These are phyloP conservation scores for Euplexia lucipara DNA, from an alignment of 2,888 invertebrate species.

Conservation along the genomic window DNA sequence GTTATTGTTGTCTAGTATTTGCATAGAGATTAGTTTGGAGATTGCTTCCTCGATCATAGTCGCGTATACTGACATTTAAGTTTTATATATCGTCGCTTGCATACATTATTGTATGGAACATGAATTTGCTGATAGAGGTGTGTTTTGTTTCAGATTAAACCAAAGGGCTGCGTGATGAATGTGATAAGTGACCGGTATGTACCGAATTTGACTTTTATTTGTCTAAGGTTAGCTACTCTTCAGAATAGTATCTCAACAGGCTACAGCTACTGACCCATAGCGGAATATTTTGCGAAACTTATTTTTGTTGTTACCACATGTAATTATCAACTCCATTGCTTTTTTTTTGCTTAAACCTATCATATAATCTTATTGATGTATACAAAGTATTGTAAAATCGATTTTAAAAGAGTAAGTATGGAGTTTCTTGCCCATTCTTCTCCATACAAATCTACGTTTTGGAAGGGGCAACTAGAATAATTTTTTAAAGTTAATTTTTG, in stretches of 20 bases:
- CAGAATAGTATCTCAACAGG: not conserved
- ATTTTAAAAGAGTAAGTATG: too few species aligned
- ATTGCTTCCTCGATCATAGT: conserved; percentile 77
- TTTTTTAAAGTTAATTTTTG: too few species aligned
- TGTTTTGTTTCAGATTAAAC: conserved; percentile 56
- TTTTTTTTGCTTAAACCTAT: too few species aligned
- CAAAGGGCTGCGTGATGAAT: conserved; percentile 50
- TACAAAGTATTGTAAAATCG: too few species aligned
- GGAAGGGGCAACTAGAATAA: too few species aligned
- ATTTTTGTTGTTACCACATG: not conserved
- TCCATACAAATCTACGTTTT: too few species aligned
- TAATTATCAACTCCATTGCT: too few species aligned
- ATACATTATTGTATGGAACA: conserved; percentile 19
- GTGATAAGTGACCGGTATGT: conserved; percentile 58
- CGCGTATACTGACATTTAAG: conserved; percentile 62
- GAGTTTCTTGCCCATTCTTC: too few species aligned
- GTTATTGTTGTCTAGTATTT: conserved; percentile 80
- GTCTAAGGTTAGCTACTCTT: not conserved
- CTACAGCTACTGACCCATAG: not conserved
- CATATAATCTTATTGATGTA: too few species aligned
- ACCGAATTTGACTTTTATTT: not conserved
- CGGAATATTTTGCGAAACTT: not conserved
- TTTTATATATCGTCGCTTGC: conserved; percentile 62
- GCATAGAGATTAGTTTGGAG: conserved; percentile 84
- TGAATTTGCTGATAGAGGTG: not conserved